phyloP scores from a whole-genome alignment of 2,797 vertebrate species.

The Setipinna tenuifilis region DNA sequence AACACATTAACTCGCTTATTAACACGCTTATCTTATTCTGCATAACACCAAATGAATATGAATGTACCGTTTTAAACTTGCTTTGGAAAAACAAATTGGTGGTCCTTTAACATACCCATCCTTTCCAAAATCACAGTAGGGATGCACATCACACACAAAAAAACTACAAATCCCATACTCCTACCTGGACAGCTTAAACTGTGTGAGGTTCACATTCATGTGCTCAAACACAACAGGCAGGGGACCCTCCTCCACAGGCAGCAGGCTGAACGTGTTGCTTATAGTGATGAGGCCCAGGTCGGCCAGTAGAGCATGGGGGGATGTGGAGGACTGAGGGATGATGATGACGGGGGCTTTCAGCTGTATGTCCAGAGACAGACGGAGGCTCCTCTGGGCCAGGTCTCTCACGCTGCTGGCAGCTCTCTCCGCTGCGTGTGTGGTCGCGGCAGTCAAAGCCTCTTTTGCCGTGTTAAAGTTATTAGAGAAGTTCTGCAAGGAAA shows the following conservation, averaged over 20 bases:
- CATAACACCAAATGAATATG: too few species aligned
- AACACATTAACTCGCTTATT: too few species aligned
- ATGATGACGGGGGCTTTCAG: conserved; percentile 93
- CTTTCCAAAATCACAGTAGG: too few species aligned
- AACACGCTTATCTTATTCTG: too few species aligned
- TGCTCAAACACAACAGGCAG: conserved; percentile 88
- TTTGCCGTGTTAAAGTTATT: conserved; percentile 87
- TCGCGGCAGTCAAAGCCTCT: conserved; percentile 85
- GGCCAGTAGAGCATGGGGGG: conserved; percentile 81
- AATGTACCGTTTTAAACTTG: too few species aligned
- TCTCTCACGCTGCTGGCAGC: conserved; percentile 90
- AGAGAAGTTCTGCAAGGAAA: conserved; percentile 75
- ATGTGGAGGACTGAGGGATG: conserved; percentile 89
- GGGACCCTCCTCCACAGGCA: conserved; percentile 68
- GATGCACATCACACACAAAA: too few species aligned
- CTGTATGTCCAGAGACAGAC: conserved; percentile 82
- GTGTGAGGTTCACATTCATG: conserved; percentile 85
- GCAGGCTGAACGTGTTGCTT: conserved; percentile 78
- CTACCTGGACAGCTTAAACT: conserved; percentile 90
- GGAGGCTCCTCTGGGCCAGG: conserved; percentile 89
- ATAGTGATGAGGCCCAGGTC: conserved; percentile 91
- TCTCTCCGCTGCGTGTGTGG: conserved; percentile 90
- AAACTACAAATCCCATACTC: too few species aligned
- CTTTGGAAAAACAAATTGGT: too few species aligned
- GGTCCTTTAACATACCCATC: too few species aligned